Conservation (phyloP, 2,797 vertebrate genomes). For the Columba guinea region DNA sequence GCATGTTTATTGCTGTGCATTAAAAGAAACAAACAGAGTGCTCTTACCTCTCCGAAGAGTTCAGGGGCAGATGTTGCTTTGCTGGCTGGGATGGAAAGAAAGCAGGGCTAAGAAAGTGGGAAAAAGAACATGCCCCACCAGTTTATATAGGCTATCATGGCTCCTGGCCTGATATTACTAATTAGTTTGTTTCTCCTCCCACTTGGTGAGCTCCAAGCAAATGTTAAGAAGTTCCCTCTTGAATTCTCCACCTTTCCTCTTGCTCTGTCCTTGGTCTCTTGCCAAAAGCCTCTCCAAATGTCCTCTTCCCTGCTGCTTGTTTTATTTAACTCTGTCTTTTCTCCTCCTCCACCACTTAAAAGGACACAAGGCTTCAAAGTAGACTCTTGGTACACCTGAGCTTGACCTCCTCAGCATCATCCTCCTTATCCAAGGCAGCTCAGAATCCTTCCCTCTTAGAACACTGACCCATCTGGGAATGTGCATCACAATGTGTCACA, state of each 20-base stretch:
- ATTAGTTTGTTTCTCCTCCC: constrained; percentile 32
- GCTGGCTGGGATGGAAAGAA: background rate
- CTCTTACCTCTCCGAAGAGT: constrained; percentile 56
- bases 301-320: background rate
- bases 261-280: background rate
- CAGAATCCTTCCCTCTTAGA: background rate
- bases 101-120: background rate
- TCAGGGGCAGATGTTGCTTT: background rate
- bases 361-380: background rate
- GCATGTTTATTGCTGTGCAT: background rate
- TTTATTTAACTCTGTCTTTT: background rate
- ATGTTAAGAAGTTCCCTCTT: background rate
- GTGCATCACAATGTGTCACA: background rate
- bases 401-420: rapidly evolving
- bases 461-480: background rate
- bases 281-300: background rate
- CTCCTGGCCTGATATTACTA: constrained; percentile 7
- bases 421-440: background rate
- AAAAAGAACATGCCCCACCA: background rate
- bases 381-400: background rate
- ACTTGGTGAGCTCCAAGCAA: background rate
- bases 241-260: constrained; percentile 59
- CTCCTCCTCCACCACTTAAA: background rate
- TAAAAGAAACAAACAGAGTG: background rate
- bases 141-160: constrained; percentile 55